Conservation (phyloP, 2,797 vertebrate species). For the Gymnopithys bicolor region DNA sequence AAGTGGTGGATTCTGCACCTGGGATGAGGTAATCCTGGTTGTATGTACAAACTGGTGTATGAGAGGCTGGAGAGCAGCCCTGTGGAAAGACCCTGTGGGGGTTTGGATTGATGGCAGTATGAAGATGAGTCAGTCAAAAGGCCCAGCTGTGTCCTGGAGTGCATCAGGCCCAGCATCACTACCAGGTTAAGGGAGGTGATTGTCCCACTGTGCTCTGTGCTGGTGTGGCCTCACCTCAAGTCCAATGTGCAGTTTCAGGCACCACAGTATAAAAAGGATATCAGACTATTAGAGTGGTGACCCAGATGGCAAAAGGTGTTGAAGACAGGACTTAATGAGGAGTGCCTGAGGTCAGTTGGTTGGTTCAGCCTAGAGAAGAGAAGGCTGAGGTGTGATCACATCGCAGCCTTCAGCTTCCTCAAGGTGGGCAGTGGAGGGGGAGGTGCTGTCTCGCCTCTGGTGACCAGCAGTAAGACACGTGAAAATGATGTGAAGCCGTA, state of each 20-base stretch:
- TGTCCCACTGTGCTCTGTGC: not conserved
- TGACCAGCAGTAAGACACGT: not conserved
- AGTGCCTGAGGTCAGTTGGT: not conserved
- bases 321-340: not conserved
- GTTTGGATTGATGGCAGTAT: not conserved
- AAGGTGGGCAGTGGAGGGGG: no score
- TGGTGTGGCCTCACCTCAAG: rapidly evolving
- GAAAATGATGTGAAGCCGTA: not conserved
- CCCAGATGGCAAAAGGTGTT: not conserved
- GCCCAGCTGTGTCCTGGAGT: rapidly evolving
- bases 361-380: not conserved
- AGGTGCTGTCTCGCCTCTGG: not conserved
- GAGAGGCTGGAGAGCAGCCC: not conserved
- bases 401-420: not conserved
- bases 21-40: not conserved
- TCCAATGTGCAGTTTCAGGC: not conserved
- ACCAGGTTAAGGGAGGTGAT: rapidly evolving
- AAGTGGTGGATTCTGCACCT: not conserved
- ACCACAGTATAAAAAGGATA: not conserved
- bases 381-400: not conserved
- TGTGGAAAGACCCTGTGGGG: not conserved
- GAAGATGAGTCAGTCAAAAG: not conserved
- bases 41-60: rapidly evolving
- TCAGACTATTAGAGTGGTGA: rapidly evolving
- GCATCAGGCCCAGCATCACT: not conserved